Evolutionary conservation across 2,797 vertebrate genomes (phyloP).

Genomic region (Heliangelus exortis): DNA sequence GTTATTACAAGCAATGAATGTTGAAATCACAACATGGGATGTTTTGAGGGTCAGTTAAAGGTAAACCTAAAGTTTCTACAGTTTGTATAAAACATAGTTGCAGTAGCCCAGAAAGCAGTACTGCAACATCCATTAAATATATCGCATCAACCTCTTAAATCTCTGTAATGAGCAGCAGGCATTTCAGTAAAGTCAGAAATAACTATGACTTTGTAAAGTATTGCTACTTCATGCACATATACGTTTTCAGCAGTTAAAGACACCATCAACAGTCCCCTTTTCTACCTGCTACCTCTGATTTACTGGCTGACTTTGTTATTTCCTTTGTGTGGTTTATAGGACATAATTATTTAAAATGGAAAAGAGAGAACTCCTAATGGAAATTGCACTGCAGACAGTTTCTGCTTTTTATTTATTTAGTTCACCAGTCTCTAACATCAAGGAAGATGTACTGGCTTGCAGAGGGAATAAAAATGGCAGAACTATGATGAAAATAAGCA

Average conservation of each 20-base stretch:
- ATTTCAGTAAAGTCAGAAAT: conserved; percentile 43
- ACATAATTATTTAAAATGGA: conserved; percentile 38
- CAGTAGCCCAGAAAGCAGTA: background rate
- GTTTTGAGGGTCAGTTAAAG: background rate
- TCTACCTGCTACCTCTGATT: conserved; percentile 38
- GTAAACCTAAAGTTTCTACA: background rate
- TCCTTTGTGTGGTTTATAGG: conserved; percentile 28
- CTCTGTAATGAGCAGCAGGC: conserved; percentile 35
- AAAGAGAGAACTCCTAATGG: conserved; percentile 23
- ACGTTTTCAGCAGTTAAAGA: conserved; percentile 27
- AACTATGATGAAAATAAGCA: conserved; percentile 40
- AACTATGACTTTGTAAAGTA: conserved; percentile 16
- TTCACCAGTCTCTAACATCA: background rate
- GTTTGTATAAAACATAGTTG: background rate
- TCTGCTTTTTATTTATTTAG: conserved; percentile 42
- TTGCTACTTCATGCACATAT: background rate
- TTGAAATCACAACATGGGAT: background rate
- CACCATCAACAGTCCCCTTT: conserved; percentile 24
- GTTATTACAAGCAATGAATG: background rate
- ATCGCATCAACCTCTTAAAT: conserved; percentile 41
- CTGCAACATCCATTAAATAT: conserved; percentile 1
- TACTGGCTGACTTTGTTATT: conserved; percentile 52
- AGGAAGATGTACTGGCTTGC: conserved; percentile 39
- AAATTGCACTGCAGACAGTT: conserved; percentile 29
- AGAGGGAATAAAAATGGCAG: conserved; percentile 46